These are phyloP conservation scores for Belonocnema kinseyi DNA, from an alignment of 1,140 invertebrate genomes.

Conservation along the genomic window DNA sequence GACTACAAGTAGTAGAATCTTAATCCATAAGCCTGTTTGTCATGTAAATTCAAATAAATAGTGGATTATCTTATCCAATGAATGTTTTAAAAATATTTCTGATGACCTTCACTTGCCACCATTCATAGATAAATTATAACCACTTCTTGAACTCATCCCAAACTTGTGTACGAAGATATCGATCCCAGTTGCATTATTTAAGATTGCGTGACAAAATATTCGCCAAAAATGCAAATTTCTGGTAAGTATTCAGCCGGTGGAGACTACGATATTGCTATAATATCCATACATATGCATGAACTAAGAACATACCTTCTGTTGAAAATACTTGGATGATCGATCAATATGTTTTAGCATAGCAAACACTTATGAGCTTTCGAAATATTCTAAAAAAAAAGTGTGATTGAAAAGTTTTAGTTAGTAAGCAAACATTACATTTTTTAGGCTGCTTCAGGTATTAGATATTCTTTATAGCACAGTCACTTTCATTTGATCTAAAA, in stretches of 20 bases:
- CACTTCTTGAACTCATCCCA: not conserved
- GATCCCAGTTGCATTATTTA: constrained; percentile 55
- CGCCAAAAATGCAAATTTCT: constrained; percentile 55
- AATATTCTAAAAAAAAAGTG: no score
- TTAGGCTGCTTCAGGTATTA: no score
- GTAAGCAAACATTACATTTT: no score
- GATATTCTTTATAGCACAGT: no score
- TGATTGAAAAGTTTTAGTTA: no score
- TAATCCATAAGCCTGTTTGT: no score
- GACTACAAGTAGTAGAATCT: no score
- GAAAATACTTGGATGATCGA: constrained; percentile 46
- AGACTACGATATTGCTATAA: constrained; percentile 56
- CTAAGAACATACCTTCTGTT: constrained; percentile 51
- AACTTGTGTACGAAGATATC: constrained; percentile 47
- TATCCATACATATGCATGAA: constrained; percentile 58
- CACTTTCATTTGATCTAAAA: no score
- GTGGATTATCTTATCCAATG: not conserved
- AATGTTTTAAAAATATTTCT: not conserved
- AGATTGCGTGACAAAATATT: constrained; percentile 57
- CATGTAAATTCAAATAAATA: no score
- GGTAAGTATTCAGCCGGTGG: constrained; percentile 53
- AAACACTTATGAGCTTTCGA: not conserved
- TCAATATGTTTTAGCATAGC: constrained; percentile 10
- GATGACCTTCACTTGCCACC: not conserved
- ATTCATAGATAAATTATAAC: constrained; percentile 4